Conservation (phyloP, 2,888 invertebrate genomes). For the Aphidius colemani region DNA sequence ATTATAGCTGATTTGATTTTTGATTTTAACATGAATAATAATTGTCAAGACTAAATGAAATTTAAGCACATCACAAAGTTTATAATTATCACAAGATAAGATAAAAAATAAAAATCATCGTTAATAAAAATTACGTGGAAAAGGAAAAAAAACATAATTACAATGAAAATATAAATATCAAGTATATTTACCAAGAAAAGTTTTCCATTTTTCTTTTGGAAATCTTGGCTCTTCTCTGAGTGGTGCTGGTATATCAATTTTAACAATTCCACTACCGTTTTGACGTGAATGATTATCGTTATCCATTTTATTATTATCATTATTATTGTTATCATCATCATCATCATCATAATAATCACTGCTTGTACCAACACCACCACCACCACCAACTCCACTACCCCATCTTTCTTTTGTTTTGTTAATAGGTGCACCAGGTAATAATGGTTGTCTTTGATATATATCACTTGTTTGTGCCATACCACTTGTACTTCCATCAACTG, state of each 20-base stretch:
- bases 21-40: not conserved
- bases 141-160: too few relatives aligned
- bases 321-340: constrained; percentile 60
- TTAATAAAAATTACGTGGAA: too few relatives aligned
- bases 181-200: constrained; percentile 64
- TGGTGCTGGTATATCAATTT: constrained; percentile 70
- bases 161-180: not conserved
- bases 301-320: constrained; percentile 61
- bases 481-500: constrained; percentile 57
- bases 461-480: constrained; percentile 61
- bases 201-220: constrained; percentile 86
- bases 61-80: too few relatives aligned
- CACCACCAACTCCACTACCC: constrained; percentile 31
- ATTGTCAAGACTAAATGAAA: not conserved
- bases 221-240: constrained; percentile 76
- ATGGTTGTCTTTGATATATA: constrained; percentile 67
- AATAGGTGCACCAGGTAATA: constrained; percentile 60
- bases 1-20: not conserved
- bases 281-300: constrained; percentile 48
- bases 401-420: constrained; percentile 62
- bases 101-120: too few relatives aligned
- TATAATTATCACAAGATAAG: too few relatives aligned
- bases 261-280: constrained; percentile 63
- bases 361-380: constrained; percentile 55
- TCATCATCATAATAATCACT: constrained; percentile 62